Evolutionary conservation across 92 coral and sea anemone genomes (phyloP).

Genomic region (Bergia puertoricense): DNA sequence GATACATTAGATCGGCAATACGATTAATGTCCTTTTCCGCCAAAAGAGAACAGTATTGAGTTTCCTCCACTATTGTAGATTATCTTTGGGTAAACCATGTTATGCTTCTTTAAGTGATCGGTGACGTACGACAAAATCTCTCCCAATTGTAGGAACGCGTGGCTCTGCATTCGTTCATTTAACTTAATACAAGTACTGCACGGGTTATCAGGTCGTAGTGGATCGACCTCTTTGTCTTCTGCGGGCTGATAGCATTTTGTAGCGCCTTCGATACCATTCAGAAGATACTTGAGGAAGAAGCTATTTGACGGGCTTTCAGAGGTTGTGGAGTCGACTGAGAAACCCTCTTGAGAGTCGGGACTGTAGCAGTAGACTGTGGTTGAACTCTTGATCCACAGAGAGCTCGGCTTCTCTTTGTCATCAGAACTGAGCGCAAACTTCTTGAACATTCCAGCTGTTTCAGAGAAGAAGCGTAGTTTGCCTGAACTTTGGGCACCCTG

Average conservation of each 20-base stretch:
- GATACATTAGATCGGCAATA: too few species aligned
- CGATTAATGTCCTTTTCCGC: slow-evolving; percentile 2
- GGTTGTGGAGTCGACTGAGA: slow-evolving; percentile 3
- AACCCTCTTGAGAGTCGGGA: slow-evolving; percentile 24
- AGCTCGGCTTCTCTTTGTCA: slow-evolving; percentile 25
- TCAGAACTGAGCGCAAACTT: slow-evolving; percentile 9
- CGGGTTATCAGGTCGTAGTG: slow-evolving; percentile 32
- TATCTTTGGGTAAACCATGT: slow-evolving; percentile 16
- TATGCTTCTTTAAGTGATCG: slow-evolving; percentile 25
- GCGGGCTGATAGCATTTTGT: slow-evolving; percentile 18
- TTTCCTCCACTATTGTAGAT: slow-evolving; percentile 36
- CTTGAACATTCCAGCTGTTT: slow-evolving; percentile 41
- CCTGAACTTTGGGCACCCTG: neutral
- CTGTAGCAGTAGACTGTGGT: slow-evolving; percentile 38
- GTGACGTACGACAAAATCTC: slow-evolving; percentile 22
- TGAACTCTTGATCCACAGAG: slow-evolving; percentile 35
- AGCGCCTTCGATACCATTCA: slow-evolving; percentile 38
- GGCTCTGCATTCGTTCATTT: slow-evolving; percentile 18
- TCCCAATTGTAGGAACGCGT: slow-evolving; percentile 24
- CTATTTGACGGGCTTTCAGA: slow-evolving; percentile 16
- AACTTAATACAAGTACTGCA: slow-evolving; percentile 18
- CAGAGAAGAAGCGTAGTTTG: slow-evolving; percentile 34
- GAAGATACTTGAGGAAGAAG: slow-evolving; percentile 22
- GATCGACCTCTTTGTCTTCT: slow-evolving; percentile 31
- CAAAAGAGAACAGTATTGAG: slow-evolving; percentile 25